These are phyloP conservation scores for Paramormyrops hopkinsi DNA, from an alignment of 2,797 vertebrate genomes.

Conservation along the genomic window DNA sequence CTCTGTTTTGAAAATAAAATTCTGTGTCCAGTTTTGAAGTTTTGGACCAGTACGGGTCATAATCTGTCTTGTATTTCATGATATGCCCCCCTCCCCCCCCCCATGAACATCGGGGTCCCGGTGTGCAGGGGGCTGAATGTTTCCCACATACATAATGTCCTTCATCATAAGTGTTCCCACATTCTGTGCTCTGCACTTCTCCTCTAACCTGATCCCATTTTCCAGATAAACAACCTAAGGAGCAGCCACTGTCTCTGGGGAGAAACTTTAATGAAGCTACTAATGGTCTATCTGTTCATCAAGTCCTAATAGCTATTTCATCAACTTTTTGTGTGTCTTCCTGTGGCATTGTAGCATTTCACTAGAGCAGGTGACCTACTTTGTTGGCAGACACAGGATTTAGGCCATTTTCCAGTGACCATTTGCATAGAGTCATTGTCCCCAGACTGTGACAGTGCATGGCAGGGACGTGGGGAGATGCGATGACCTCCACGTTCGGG, in stretches of 20 bases:
- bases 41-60: not conserved
- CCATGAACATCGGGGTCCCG: not conserved
- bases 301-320: not conserved
- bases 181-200: not conserved
- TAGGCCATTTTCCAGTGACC: not conserved
- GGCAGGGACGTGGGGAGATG: not conserved
- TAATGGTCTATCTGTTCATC: slow-evolving; percentile 10
- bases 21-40: not conserved
- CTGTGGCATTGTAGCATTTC: not conserved
- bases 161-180: not conserved
- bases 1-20: not conserved
- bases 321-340: slow-evolving; percentile 15
- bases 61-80: not conserved
- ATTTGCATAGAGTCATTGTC: not conserved
- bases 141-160: not conserved
- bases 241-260: not conserved
- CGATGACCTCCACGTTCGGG: not conserved
- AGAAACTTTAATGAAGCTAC: not conserved
- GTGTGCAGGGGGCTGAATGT: not conserved
- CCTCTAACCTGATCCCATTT: not conserved
- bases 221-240: not conserved
- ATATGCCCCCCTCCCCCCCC: not conserved
- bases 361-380: not conserved
- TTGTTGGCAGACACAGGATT: not conserved
- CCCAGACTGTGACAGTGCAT: not conserved